A percentile compares a stretch with the other conserved stretches of the same genome.
Evolutionary conservation across 2,888 invertebrate genomes (phyloP).

Genomic region (Leptogaster cylindrica): DNA sequence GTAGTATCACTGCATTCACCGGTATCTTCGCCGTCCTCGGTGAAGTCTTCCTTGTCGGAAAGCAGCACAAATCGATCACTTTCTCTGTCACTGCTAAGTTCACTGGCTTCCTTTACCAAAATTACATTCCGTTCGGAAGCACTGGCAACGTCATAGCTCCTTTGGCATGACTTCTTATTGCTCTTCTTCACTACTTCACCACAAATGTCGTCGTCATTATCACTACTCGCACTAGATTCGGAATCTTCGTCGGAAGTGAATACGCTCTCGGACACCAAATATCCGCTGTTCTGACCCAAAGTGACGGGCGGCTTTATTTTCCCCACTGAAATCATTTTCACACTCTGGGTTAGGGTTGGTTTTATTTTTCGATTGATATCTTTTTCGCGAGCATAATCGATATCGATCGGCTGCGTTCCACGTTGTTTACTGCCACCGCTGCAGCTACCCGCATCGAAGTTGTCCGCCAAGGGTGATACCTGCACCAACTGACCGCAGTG

Average conservation of each 20-base stretch:
- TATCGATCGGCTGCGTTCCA: constrained; percentile 11
- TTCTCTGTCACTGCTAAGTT: not conserved
- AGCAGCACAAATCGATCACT: not conserved
- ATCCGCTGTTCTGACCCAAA: constrained; percentile 53
- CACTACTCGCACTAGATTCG: constrained; percentile 30
- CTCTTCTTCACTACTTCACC: not conserved
- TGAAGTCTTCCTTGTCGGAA: not conserved
- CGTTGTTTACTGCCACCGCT: not conserved
- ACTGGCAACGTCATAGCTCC: constrained; percentile 57
- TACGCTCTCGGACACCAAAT: constrained; percentile 65
- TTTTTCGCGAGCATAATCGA: constrained; percentile 32
- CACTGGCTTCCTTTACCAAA: constrained; percentile 44
- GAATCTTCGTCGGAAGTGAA: constrained; percentile 63
- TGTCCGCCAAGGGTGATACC: not conserved
- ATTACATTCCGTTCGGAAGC: constrained; percentile 49
- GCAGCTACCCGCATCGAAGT: not conserved
- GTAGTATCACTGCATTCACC: constrained; percentile 50
- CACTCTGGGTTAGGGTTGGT: constrained; percentile 7
- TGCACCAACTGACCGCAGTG: not conserved
- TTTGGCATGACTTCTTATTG: constrained; percentile 51
- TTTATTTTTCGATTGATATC: constrained; percentile 21
- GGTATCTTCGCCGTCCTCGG: constrained; percentile 53
- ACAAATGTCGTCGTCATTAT: constrained; percentile 51
- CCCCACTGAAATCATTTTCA: constrained; percentile 52
- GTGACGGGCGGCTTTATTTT: constrained; percentile 45